phyloP scores from a whole-genome alignment of 1,140 invertebrate species.

The Sycophaga agraensis region DNA sequence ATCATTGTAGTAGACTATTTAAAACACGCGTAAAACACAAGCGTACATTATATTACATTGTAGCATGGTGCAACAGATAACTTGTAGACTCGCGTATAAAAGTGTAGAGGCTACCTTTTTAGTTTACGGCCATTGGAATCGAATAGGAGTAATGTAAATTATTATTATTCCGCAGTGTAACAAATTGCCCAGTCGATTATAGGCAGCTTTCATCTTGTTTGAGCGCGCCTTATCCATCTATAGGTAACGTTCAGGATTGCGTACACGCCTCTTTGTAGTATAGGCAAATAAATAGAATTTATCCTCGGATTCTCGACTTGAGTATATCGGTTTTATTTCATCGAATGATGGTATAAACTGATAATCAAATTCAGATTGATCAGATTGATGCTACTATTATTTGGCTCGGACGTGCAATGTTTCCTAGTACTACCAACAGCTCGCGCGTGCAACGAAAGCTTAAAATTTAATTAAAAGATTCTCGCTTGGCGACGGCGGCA shows the following conservation, averaged over 20 bases:
- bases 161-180: conserved; percentile 15
- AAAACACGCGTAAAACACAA: too few relatives aligned
- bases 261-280: conserved; percentile 21
- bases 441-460: neutral
- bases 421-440: too few relatives aligned
- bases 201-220: conserved; percentile 26
- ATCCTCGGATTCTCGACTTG: conserved; percentile 2
- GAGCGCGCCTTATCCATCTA: conserved; percentile 5
- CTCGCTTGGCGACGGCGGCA: neutral
- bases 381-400: neutral
- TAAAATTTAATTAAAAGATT: conserved; percentile 9
- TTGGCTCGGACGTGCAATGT: neutral
- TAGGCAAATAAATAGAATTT: conserved; percentile 25
- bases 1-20: too few relatives aligned
- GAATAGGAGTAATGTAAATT: conserved; percentile 16
- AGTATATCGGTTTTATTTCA: neutral
- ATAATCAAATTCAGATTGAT: conserved; percentile 7
- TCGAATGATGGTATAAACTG: neutral
- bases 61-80: conserved; percentile 7
- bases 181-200: conserved; percentile 25
- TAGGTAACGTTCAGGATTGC: neutral
- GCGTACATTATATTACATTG: too few relatives aligned
- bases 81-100: neutral
- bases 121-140: conserved; percentile 17
- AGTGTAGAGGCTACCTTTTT: neutral